phyloP scores from a whole-genome alignment of 2,113 vertebrate species.

The Bos javanicus region DNA sequence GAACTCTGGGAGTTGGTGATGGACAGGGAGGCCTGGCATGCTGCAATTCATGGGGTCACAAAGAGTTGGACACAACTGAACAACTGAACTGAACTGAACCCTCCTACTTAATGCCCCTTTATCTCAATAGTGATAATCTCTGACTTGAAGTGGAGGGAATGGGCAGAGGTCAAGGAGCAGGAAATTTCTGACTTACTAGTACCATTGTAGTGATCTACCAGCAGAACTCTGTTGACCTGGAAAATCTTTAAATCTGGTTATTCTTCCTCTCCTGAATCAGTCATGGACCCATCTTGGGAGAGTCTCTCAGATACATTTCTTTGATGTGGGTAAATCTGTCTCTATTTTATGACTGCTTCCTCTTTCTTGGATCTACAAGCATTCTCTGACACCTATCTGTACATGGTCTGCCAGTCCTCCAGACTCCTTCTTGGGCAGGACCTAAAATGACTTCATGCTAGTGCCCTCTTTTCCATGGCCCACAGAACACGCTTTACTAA shows the following conservation, averaged over 20 bases:
- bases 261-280: neutral
- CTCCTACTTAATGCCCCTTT: neutral
- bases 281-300: neutral
- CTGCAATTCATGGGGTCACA: accelerated
- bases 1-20: too few relatives aligned
- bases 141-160: neutral
- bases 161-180: neutral
- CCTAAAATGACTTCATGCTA: neutral
- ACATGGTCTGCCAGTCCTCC: neutral
- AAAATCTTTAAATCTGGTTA: neutral
- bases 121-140: neutral
- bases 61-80: too few relatives aligned
- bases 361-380: neutral
- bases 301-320: neutral
- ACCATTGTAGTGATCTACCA: neutral
- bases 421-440: neutral
- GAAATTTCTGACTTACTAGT: neutral
- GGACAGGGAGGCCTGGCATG: too few relatives aligned
- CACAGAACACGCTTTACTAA: neutral
- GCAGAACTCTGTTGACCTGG: neutral
- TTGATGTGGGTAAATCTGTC: neutral
- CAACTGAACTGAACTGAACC: too few relatives aligned
- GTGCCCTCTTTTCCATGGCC: neutral
- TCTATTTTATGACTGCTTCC: neutral
- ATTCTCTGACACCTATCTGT: neutral